Evolutionary conservation across 2,113 vertebrate species (phyloP).

Genomic region (Oreochromis tanganicae): DNA sequence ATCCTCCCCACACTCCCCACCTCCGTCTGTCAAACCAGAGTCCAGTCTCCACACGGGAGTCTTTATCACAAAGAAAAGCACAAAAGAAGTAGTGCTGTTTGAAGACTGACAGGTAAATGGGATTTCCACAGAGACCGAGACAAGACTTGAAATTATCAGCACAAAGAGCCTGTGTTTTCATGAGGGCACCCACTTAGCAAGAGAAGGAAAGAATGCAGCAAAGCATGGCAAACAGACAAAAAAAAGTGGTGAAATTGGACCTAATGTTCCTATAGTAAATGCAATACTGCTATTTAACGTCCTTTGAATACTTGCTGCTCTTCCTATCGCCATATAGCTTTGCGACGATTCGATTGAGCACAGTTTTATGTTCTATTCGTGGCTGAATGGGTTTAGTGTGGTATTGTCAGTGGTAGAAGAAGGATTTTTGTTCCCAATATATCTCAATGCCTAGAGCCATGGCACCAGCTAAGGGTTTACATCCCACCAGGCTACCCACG

Average conservation of each 20-base stretch:
- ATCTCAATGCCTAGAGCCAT: neutral
- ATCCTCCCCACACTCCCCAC: neutral
- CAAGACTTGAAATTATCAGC: conserved; percentile 27
- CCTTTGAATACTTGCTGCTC: neutral
- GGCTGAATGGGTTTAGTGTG: neutral
- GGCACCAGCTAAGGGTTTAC: neutral
- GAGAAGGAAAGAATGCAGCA: neutral
- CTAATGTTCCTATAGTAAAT: neutral
- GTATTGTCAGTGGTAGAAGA: neutral
- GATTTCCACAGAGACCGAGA: conserved; percentile 31
- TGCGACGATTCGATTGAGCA: neutral
- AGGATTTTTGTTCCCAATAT: neutral
- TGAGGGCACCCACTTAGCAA: neutral
- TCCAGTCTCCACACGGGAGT: conserved; percentile 42
- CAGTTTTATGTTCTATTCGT: neutral
- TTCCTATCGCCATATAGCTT: neutral
- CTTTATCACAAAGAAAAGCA: conserved; percentile 52
- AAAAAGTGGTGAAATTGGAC: neutral
- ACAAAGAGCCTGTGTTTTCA: neutral
- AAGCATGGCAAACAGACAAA: neutral
- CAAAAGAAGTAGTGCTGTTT: conserved; percentile 24
- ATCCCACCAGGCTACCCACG: neutral
- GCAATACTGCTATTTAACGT: neutral
- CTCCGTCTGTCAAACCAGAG: conserved; percentile 39
- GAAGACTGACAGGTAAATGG: conserved; percentile 50